Conservation (phyloP, 2,113 vertebrate species). For the Piaya cayana region DNA sequence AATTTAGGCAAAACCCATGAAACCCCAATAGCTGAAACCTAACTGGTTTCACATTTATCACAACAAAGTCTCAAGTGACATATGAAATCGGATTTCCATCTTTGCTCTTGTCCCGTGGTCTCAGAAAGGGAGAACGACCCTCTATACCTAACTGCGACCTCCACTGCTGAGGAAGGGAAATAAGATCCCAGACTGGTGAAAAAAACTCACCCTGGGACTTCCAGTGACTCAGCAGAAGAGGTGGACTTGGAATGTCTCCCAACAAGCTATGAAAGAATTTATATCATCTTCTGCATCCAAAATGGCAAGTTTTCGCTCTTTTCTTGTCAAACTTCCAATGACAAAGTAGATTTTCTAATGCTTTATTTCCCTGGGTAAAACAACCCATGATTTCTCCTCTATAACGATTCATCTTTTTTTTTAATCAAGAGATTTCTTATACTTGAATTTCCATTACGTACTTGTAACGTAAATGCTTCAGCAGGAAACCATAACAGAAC, state of each 20-base stretch:
- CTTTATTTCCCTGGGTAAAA: neutral
- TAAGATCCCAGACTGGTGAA: neutral
- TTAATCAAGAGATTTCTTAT: neutral
- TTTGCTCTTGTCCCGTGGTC: neutral
- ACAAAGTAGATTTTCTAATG: neutral
- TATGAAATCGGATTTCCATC: neutral
- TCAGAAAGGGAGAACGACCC: neutral
- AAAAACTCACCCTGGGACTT: neutral
- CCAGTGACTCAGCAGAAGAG: slow-evolving; percentile 3
- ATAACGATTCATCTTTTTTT: neutral
- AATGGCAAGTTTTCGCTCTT: neutral
- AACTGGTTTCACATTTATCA: neutral
- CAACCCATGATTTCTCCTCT: neutral
- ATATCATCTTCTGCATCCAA: neutral
- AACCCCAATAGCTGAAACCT: neutral
- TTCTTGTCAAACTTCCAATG: neutral
- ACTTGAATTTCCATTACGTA: neutral
- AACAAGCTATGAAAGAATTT: neutral
- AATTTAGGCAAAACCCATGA: neutral
- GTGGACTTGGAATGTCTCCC: neutral
- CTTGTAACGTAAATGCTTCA: neutral
- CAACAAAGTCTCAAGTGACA: neutral
- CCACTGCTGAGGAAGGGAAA: neutral
- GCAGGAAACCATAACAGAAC: neutral
- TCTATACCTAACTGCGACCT: neutral